Percentiles rank a stretch among this genome's conserved stretches.
These are phyloP conservation scores for Poecilia gillii DNA, from an alignment of 2,797 vertebrate genomes.

Conservation along the genomic window DNA sequence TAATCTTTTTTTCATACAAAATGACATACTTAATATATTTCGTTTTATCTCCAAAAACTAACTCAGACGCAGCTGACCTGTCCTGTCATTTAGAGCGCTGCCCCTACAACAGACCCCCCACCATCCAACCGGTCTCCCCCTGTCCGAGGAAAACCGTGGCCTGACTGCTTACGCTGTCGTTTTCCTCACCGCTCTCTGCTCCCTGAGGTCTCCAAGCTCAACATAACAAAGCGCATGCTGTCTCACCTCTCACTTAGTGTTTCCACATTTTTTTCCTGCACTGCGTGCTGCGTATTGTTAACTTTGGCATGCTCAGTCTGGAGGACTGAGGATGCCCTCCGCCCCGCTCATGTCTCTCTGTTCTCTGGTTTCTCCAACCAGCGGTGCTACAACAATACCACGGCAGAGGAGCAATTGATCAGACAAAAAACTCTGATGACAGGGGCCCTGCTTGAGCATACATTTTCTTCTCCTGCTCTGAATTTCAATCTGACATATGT, in stretches of 20 bases:
- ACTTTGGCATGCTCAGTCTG: conserved; percentile 60
- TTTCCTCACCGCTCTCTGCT: conserved; percentile 23
- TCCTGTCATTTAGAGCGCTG: conserved; percentile 47
- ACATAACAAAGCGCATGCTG: conserved; percentile 41
- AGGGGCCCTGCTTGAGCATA: conserved; percentile 33
- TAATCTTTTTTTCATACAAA: not conserved
- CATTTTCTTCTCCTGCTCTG: conserved; percentile 28
- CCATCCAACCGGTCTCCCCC: conserved; percentile 60
- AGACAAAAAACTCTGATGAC: conserved; percentile 38
- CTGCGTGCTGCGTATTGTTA: conserved; percentile 66
- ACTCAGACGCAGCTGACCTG: not conserved
- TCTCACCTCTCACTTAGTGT: conserved; percentile 61
- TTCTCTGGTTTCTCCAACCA: conserved; percentile 40
- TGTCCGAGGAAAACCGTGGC: conserved; percentile 39
- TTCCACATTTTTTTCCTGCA: conserved; percentile 50
- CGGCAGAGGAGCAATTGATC: conserved; percentile 35
- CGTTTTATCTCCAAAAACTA: not conserved
- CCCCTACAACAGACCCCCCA: conserved; percentile 53
- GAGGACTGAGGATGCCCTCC: conserved; percentile 44
- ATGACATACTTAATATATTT: conserved; percentile 3
- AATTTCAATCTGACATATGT: conserved; percentile 58
- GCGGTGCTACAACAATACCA: conserved; percentile 42
- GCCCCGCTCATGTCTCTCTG: not conserved
- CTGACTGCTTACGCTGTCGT: conserved; percentile 19
- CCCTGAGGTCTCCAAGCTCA: conserved; percentile 51